Evolutionary conservation across 2,888 invertebrate species (phyloP).

Genomic region (Blastobasis adustella): DNA sequence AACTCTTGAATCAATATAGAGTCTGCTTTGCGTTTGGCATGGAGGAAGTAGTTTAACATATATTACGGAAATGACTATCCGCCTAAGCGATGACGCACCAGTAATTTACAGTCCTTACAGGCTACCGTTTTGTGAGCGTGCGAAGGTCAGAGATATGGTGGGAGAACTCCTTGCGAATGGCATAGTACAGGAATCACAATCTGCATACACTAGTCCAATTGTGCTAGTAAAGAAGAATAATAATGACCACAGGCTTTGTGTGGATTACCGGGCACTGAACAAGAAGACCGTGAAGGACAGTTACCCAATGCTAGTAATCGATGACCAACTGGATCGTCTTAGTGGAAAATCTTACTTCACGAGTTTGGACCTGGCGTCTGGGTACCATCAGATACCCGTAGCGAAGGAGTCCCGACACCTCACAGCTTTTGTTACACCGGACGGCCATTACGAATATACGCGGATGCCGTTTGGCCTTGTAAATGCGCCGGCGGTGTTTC

Average conservation of each 20-base stretch:
- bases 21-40: constrained; percentile 1
- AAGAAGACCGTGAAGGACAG: not conserved
- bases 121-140: not conserved
- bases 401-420: too few species aligned
- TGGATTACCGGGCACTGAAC: too few species aligned
- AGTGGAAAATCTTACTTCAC: too few species aligned
- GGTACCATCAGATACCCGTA: too few species aligned
- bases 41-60: not conserved
- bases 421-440: too few species aligned
- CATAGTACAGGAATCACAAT: constrained; percentile 7
- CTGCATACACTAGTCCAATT: constrained; percentile 7
- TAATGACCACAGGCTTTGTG: constrained; percentile 1
- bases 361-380: too few species aligned
- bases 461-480: too few species aligned
- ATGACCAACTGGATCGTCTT: too few species aligned
- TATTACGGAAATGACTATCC: not conserved
- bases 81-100: not conserved
- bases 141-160: constrained; percentile 1
- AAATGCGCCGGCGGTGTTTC: too few species aligned
- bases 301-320: too few species aligned
- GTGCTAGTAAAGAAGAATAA: not conserved
- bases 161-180: too few species aligned
- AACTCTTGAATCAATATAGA: not conserved
- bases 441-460: too few species aligned
- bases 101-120: constrained; percentile 1